Base-by-base conservation (phyloP, 2,113 vertebrate species). In the Tautogolabrus adspersus region DNA sequence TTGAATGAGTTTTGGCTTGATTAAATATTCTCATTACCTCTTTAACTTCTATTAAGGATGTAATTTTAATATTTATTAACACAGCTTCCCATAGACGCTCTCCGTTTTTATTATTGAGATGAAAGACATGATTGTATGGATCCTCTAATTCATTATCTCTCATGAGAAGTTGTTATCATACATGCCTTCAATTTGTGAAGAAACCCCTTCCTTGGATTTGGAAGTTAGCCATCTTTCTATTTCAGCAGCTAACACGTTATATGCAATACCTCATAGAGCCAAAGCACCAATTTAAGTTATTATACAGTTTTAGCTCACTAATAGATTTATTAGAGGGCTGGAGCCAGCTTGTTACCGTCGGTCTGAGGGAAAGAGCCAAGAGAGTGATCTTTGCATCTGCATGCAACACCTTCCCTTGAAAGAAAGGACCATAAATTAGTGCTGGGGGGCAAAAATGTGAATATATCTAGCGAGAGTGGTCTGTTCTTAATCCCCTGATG, bases 241-340 rank as follows among this genome's bases (percentile, higher is more conserved):
- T 77, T 65, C 54, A 64, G 77, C 47, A 69, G 73, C 55, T 62
- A 77, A 75, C 68, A 47, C 58, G 83, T 89, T 83, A 84, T 79
- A 85, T 79, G 58, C 69, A 83, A 72, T 71, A 87, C 73, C 77
- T 84, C 67, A 57, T 59, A 37, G 54, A 75, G 64, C 49, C 69
- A 80, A 84, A 77, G 57, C 66, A 79, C 77, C 77, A 72, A 62
- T 56, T 90, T 65, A 80, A 83, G 64, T 61, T 47, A 90, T 90
- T 78, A 89, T 60, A 62, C 74, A 78, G 61, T 84, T 86, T 87
- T 72, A 82, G 61, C 42, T 65, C 62, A 38, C 75, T 89, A 73
- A 88, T 75, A 77, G 84, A 82, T 88, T 84, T 88, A 85, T 89
- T 73, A 85, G 60, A 82, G 71, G 62, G 70, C 52, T 69, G 72